These are phyloP conservation scores for Drosophila demipolita DNA, from an alignment of 2,888 invertebrate species.

Conservation along the genomic window DNA sequence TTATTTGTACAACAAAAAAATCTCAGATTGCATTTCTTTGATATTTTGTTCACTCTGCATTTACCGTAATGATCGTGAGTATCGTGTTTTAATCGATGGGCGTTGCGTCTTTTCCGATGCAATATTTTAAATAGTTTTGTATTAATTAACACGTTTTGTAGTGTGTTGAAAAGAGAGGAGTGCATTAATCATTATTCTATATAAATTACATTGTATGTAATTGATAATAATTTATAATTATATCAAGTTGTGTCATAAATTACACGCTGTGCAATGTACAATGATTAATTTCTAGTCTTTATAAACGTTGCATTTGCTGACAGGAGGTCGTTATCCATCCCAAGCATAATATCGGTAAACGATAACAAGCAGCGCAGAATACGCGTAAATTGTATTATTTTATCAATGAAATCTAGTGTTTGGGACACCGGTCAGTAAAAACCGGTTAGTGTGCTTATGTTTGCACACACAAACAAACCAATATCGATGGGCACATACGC, in stretches of 20 bases:
- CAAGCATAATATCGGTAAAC: constrained; percentile 47
- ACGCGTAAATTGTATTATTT: constrained; percentile 46
- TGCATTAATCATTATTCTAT: neutral
- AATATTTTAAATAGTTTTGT: neutral
- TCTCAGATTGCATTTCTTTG: constrained; percentile 25
- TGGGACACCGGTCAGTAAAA: constrained; percentile 42
- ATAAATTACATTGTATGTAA: neutral
- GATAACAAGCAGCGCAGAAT: constrained; percentile 26
- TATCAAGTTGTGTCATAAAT: neutral
- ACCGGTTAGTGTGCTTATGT: constrained; percentile 39
- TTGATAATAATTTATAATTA: neutral
- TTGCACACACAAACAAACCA: constrained; percentile 30
- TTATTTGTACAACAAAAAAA: neutral
- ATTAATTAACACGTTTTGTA: neutral
- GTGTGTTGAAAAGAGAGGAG: neutral
- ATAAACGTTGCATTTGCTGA: constrained; percentile 16
- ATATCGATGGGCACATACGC: constrained; percentile 18
- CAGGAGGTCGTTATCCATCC: constrained; percentile 43
- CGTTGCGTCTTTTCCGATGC: neutral
- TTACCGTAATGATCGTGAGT: constrained; percentile 12
- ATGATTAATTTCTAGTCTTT: neutral
- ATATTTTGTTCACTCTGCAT: neutral
- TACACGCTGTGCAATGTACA: neutral
- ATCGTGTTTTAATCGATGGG: constrained; percentile 16
- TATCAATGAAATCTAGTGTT: constrained; percentile 66